These are phyloP conservation scores for Halcyon senegalensis DNA, from an alignment of 2,113 vertebrate genomes.

Conservation along the genomic window DNA sequence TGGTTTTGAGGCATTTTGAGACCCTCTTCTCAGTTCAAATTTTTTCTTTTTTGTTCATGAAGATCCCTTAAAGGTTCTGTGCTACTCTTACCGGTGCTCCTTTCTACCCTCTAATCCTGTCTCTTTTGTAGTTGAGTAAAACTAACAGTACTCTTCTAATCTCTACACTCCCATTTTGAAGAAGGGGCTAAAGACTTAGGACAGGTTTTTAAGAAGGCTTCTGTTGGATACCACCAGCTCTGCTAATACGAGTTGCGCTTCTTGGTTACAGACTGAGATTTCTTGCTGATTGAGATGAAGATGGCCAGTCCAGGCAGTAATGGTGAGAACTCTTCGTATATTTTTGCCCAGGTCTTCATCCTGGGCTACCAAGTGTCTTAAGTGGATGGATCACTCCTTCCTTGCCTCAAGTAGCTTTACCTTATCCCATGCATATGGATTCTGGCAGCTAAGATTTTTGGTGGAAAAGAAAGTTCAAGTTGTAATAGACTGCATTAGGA, in stretches of 20 bases:
- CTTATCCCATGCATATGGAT: not conserved
- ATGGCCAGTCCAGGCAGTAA: constrained; percentile 62
- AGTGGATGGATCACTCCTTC: not conserved
- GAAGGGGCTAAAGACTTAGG: not conserved
- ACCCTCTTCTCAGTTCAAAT: not conserved
- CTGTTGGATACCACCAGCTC: not conserved
- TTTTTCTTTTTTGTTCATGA: not conserved
- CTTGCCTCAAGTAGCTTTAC: not conserved
- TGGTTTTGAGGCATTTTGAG: not conserved
- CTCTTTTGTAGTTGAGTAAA: not conserved
- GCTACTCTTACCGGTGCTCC: not conserved
- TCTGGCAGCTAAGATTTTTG: not conserved
- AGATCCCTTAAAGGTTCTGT: not conserved
- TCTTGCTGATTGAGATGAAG: constrained; percentile 55
- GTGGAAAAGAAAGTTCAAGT: not conserved
- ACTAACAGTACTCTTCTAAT: not conserved
- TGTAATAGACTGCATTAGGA: not conserved
- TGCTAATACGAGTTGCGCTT: constrained; percentile 36
- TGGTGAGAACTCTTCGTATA: constrained; percentile 49
- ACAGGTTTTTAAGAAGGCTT: not conserved
- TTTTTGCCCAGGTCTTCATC: not conserved
- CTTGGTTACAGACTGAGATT: constrained; percentile 68
- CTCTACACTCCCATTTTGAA: not conserved
- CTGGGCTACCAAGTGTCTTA: not conserved
- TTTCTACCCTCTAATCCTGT: not conserved